Evolutionary conservation across 2,888 invertebrate genomes (phyloP).

Genomic region (Cloeon dipterum): DNA sequence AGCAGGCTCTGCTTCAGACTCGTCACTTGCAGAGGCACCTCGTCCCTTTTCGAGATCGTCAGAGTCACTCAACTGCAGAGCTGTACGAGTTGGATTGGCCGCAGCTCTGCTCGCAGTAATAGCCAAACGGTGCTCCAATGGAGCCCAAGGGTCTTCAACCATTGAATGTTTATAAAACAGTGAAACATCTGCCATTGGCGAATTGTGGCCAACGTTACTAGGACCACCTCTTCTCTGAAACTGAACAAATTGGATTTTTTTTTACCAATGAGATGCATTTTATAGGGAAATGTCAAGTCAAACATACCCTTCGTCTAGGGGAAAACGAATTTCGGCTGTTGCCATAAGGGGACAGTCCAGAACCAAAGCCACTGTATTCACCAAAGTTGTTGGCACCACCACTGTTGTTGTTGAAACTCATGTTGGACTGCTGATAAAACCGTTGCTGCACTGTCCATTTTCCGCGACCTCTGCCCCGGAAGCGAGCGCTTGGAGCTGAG

Average conservation of each 20-base stretch:
- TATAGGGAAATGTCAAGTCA: too few relatives aligned
- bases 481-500: too few relatives aligned
- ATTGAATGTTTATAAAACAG: slow-evolving; percentile 2
- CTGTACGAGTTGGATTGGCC: neutral
- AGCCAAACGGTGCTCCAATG: neutral
- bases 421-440: neutral
- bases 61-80: neutral
- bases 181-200: neutral
- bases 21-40: neutral
- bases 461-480: slow-evolving; percentile 1
- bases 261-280: too few relatives aligned
- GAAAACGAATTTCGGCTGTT: slow-evolving; percentile 1
- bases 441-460: neutral
- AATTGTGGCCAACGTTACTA: neutral
- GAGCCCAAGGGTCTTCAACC: slow-evolving; percentile 3
- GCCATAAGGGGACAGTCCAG: neutral
- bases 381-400: neutral
- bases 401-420: slow-evolving; percentile 1
- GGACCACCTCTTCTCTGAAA: slow-evolving; percentile 2
- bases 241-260: too few relatives aligned
- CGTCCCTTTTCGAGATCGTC: neutral
- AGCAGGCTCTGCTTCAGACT: slow-evolving; percentile 1
- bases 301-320: neutral
- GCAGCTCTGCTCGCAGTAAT: neutral
- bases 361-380: neutral